Base-by-base conservation (phyloP, 2,797 vertebrate species). In the Acipenser ruthenus region DNA sequence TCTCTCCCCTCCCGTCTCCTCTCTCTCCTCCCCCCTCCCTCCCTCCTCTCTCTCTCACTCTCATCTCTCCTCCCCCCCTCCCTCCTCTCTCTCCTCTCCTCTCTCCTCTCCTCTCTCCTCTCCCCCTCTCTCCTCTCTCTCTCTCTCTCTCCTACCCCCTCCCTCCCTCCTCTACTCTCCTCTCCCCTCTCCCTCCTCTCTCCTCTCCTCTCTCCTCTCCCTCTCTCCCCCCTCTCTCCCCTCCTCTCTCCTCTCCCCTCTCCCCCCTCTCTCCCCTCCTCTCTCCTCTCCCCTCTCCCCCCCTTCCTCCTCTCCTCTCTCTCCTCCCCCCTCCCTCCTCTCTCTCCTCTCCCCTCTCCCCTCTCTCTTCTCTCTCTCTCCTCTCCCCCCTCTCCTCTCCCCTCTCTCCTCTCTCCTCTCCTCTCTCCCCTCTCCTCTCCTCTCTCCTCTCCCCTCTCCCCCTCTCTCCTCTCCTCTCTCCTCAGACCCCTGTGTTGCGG, bases 401-500 rank as follows among this genome's bases (percentile, higher is more conserved):
- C n/a, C n/a, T n/a, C n/a, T n/a, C n/a, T n/a, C n/a, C 37, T 48
- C 23, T 9, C 1, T 13, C 60, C 49, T 50, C 5, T 49, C 7
- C 50, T 12, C 6, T 18, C 50, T 49, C 6, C 4, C 5, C n/a
- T 12, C 37, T 12, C 6, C 60, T 50, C 9, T 23, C 15, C 18
- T 52, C 49, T 52, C 8, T 23, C 50, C 13, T 53, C 13, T 58
- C 10, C 9, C 60, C 62, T n/a, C 7, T 12, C 13, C 52, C 55
- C 10, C n/a, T n/a, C n/a, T n/a, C n/a, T n/a, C 52, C 61, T 37
- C 7, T 12, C 13, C 48, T 65, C 11, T 48, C 49, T 65, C 48
- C 55, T 13, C 74, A 96, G 94, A 89, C 70, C 68, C 92, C 94
- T 0, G 93, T 91, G 65, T 86, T 96, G 69, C 88, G 89, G 67